These are phyloP conservation scores for Sycophila texana DNA, from an alignment of 2,888 invertebrate species.

Conservation along the genomic window DNA sequence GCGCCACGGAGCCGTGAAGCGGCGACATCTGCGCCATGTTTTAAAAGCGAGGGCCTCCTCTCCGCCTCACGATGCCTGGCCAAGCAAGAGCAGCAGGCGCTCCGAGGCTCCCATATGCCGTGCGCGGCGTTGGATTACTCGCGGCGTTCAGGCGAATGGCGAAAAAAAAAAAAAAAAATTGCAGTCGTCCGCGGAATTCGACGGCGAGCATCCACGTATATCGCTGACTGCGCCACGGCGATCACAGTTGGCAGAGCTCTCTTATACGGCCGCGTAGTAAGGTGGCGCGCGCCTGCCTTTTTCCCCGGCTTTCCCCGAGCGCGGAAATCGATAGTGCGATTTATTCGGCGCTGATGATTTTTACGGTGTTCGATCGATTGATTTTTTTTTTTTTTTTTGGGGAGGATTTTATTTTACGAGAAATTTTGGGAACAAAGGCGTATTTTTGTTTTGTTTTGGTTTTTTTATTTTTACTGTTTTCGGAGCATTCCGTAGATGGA, in stretches of 20 bases:
- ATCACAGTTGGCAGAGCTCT: neutral
- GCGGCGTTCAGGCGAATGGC: constrained; percentile 1
- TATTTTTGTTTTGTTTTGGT: neutral
- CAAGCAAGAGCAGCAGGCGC: neutral
- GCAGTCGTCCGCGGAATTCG: constrained; percentile 43
- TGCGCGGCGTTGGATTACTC: neutral
- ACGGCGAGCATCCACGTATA: neutral
- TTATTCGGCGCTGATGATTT: neutral
- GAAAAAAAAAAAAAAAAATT: constrained; percentile 29
- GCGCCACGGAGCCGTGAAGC: too few relatives aligned
- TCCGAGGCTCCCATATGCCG: neutral
- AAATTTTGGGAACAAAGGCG: too few relatives aligned
- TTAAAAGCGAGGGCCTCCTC: constrained; percentile 10
- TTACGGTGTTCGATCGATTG: neutral
- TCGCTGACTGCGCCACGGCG: neutral
- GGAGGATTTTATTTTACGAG: too few relatives aligned
- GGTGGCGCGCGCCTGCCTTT: neutral
- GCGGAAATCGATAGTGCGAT: neutral
- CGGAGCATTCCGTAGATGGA: too few relatives aligned
- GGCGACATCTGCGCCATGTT: constrained; percentile 52
- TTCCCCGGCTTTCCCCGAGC: neutral
- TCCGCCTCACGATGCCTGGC: neutral
- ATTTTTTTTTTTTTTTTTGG: neutral
- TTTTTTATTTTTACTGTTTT: too few relatives aligned
- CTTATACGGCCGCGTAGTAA: neutral